Evolutionary conservation across 2,888 invertebrate species (phyloP).

Genomic region (Spilarctia lutea): DNA sequence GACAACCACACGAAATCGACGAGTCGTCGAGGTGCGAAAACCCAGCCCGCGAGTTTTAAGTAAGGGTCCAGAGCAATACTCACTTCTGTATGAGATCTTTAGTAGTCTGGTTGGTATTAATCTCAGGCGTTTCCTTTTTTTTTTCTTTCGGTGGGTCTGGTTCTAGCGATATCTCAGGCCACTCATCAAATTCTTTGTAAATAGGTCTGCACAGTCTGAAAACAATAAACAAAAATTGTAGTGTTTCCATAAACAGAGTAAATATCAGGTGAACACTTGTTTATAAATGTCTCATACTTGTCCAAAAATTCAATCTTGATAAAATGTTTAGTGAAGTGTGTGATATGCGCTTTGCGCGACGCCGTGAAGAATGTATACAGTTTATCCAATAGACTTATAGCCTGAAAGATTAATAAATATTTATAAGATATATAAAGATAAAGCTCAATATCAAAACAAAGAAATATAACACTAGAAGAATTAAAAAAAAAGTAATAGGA

Average conservation of each 20-base stretch:
- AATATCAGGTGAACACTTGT: conserved; percentile 38
- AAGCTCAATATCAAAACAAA: conserved; percentile 43
- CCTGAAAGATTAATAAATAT: conserved; percentile 85
- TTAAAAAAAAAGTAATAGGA: conserved; percentile 27
- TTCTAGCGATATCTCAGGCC: conserved; percentile 86
- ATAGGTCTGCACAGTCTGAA: conserved; percentile 87
- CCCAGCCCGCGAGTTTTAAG: too few relatives aligned
- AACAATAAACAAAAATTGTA: conserved; percentile 39
- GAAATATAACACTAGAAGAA: conserved; percentile 44
- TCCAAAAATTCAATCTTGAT: conserved; percentile 91
- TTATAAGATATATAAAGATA: conserved; percentile 76
- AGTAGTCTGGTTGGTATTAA: conserved; percentile 56
- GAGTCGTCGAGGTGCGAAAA: too few relatives aligned
- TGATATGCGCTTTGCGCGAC: conserved; percentile 86
- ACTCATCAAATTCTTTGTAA: conserved; percentile 88
- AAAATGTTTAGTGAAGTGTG: conserved; percentile 88
- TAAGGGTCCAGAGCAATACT: conserved; percentile 49
- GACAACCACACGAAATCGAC: too few relatives aligned
- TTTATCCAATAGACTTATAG: conserved; percentile 89
- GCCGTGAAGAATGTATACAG: conserved; percentile 86
- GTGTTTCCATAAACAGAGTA: conserved; percentile 36
- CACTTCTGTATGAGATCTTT: conserved; percentile 67
- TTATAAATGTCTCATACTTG: conserved; percentile 83
- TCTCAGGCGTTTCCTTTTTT: conserved; percentile 67
- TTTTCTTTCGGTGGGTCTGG: conserved; percentile 76